phyloP scores from a whole-genome alignment of 1,140 invertebrate species.

The Mercenaria mercenaria region DNA sequence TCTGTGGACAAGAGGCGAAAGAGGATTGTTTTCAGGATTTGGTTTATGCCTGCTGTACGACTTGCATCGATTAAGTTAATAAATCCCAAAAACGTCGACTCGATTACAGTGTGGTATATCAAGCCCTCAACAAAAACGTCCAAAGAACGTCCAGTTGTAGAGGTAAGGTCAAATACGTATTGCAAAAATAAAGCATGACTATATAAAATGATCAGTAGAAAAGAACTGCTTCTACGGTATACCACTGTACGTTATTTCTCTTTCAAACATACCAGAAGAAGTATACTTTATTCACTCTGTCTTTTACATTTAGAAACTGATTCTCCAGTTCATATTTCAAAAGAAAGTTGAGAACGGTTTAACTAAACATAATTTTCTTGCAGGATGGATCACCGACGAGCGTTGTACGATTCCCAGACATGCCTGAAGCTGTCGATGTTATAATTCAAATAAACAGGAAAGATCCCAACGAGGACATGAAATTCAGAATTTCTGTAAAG shows the following conservation, averaged over 20 bases:
- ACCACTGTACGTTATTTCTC: too few relatives aligned
- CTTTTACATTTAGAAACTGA: too few relatives aligned
- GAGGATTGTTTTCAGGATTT: background rate
- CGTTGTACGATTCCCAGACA: constrained; percentile 7
- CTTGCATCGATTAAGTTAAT: background rate
- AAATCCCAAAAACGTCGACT: too few relatives aligned
- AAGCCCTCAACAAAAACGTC: background rate
- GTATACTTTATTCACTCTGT: too few relatives aligned
- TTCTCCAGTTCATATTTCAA: too few relatives aligned
- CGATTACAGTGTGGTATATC: constrained; percentile 13
- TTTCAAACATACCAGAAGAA: too few relatives aligned
- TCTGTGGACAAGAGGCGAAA: background rate
- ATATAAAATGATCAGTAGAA: too few relatives aligned
- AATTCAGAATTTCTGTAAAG: constrained; percentile 14
- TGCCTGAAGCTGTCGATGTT: constrained; percentile 14
- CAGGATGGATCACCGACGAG: background rate
- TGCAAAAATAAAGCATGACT: too few relatives aligned
- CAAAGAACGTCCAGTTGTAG: background rate
- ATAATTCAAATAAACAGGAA: background rate
- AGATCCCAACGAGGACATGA: background rate
- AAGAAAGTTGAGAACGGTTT: too few relatives aligned
- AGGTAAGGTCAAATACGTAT: background rate
- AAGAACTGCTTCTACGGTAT: too few relatives aligned
- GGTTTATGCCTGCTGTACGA: constrained; percentile 11
- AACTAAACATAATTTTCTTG: background rate